Evolutionary conservation across 2,888 invertebrate species (phyloP).

Genomic region (Leptothorax acervorum): DNA sequence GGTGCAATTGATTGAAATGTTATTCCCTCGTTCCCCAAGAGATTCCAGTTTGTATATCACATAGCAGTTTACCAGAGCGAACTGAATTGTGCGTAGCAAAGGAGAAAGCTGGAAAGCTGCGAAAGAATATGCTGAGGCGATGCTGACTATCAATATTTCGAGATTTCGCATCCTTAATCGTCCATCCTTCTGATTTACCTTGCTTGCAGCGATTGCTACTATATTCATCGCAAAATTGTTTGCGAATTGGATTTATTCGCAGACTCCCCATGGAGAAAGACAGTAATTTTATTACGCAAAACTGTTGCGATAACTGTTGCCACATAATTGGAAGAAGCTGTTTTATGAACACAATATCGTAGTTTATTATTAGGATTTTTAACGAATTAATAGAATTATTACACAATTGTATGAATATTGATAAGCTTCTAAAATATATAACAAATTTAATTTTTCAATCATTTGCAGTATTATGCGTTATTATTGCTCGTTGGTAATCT

Average conservation of each 20-base stretch:
- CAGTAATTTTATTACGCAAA: conserved; percentile 16
- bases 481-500: conserved; percentile 17
- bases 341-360: neutral
- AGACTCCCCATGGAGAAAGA: neutral
- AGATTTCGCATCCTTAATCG: conserved; percentile 22
- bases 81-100: conserved; percentile 61
- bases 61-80: conserved; percentile 66
- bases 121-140: conserved; percentile 36
- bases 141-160: conserved; percentile 40
- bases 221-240: conserved; percentile 28
- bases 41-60: conserved; percentile 57
- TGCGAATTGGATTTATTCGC: conserved; percentile 37
- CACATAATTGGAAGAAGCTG: conserved; percentile 10
- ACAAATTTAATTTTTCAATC: conserved; percentile 37
- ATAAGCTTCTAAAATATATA: conserved; percentile 22
- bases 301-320: conserved; percentile 4
- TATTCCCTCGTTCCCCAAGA: conserved; percentile 56
- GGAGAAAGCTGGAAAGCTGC: neutral
- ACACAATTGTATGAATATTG: neutral
- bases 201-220: neutral
- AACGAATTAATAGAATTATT: neutral
- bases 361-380: conserved; percentile 21
- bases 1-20: conserved; percentile 69
- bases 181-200: conserved; percentile 7
- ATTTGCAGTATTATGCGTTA: conserved; percentile 16